Evolutionary conservation across 2,888 invertebrate genomes (phyloP), one percentile per base, ranked within the genome.

Genomic region (Mechanitis mazaeus): DNA sequence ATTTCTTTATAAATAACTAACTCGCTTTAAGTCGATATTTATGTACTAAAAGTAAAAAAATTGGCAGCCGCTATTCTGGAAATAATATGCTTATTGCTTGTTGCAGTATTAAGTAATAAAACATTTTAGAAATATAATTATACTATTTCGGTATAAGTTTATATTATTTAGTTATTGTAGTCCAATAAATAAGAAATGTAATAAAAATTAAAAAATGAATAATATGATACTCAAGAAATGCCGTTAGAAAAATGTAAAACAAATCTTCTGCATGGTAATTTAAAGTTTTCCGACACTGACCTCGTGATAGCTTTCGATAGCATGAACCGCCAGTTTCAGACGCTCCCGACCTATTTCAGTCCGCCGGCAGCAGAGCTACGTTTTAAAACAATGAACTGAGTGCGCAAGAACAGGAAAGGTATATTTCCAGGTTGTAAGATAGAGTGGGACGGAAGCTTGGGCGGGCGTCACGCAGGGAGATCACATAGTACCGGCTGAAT

Each of bases 271-370:
- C 71, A 72, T 73, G 72, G 64, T 77, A 70, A 73, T 75, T 75
- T 78, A 76, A 74, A 78, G 80, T 81, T 76, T 74, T 81, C 77
- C 87, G 86, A 73, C 82, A 86, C 86, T 88, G 88, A 88, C 87
- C 88, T 89, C 87, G 87, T 80, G 69, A 74, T 78, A 77, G 85
- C 78, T 86, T 85, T 86, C 85, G 84, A 85, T 86, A 85, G 78
- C 79, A 76, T 80, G 82, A 83, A 86, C 81, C 78, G 85, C 83
- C 83, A 84, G 87, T 83, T 85, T 82, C 85, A 81, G 84, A 85
- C 83, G 86, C 83, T 84, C 79, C 84, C 86, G 83, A 82, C 86
- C 87, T 89, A 89, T 89, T 89, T 89, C 88, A 88, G 88, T 84
- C 86, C 83, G 74, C 75, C 81, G 80, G 78, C 81, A 84, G 77